Conservation (phyloP, 2,888 invertebrate species). For the Pristionchus exspectatus region DNA sequence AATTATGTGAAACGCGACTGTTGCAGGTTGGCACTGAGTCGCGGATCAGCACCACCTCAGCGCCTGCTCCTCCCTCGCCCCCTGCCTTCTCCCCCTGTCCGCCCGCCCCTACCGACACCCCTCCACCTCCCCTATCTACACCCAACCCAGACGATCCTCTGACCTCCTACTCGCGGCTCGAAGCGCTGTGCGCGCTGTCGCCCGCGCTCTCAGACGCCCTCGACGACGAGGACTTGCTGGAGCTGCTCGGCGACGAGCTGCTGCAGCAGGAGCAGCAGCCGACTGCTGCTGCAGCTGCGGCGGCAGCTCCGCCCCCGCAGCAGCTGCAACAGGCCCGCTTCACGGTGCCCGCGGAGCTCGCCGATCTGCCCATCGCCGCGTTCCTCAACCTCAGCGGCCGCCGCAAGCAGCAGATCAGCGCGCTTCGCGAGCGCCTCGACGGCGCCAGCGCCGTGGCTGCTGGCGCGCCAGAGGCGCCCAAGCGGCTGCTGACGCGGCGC, state of each 20-base stretch:
- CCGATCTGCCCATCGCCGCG: slow-evolving; percentile 49
- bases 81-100: background rate
- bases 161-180: slow-evolving; percentile 14
- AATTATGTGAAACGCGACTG: background rate
- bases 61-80: slow-evolving; percentile 27
- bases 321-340: background rate
- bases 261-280: background rate
- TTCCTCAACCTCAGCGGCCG: slow-evolving; percentile 48
- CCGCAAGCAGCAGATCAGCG: slow-evolving; percentile 25
- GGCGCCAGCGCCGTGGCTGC: slow-evolving; percentile 1
- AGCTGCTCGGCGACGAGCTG: slow-evolving; percentile 34
- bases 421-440: slow-evolving; percentile 51
- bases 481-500: background rate
- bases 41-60: background rate
- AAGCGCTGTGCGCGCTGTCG: slow-evolving; percentile 10
- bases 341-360: slow-evolving; percentile 42
- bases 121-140: background rate
- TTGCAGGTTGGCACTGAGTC: background rate
- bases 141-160: background rate
- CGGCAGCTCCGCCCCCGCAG: background rate
- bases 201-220: slow-evolving; percentile 28
- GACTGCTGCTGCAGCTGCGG: background rate
- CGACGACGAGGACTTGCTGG: slow-evolving; percentile 50
- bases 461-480: background rate
- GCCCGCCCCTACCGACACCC: background rate